A percentile compares a stretch with the other conserved stretches of the same genome.
Conservation (phyloP, 1,140 invertebrate genomes). For the Drosophila willistoni region DNA sequence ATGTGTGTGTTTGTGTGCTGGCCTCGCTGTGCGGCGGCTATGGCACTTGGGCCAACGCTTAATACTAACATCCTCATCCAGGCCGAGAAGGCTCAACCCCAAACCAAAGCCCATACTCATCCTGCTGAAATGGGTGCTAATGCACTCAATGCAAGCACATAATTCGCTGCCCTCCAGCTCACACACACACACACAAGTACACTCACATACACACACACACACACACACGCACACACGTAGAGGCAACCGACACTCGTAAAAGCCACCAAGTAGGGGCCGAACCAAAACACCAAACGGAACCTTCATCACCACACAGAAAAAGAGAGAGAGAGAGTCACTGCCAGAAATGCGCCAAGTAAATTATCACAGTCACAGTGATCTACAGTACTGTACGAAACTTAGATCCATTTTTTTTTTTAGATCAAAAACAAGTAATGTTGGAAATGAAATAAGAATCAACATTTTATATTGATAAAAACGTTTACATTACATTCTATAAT, state of each 20-base stretch:
- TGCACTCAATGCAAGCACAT: constrained; percentile 77
- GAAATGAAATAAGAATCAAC: too few species aligned
- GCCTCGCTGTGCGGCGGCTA: constrained; percentile 38
- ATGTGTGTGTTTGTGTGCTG: neutral
- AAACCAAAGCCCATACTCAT: constrained; percentile 20
- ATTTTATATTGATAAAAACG: too few species aligned
- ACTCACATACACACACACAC: neutral
- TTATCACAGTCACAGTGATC: neutral
- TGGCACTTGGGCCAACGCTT: constrained; percentile 67
- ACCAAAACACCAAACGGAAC: constrained; percentile 29
- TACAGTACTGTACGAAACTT: too few species aligned
- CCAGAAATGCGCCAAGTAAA: neutral
- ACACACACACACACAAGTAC: neutral
- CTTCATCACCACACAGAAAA: constrained; percentile 6
- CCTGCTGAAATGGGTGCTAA: constrained; percentile 61
- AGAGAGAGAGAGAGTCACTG: too few species aligned
- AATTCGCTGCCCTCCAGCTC: constrained; percentile 73
- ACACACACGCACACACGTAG: constrained; percentile 31
- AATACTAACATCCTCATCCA: constrained; percentile 44
- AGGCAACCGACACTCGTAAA: constrained; percentile 57
- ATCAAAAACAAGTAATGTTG: too few species aligned
- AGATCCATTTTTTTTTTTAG: too few species aligned
- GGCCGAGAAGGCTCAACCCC: constrained; percentile 15
- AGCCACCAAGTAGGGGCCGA: constrained; percentile 40
- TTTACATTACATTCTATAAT: too few species aligned